These are phyloP conservation scores for Malurus melanocephalus DNA, from an alignment of 2,113 vertebrate species.

Conservation along the genomic window DNA sequence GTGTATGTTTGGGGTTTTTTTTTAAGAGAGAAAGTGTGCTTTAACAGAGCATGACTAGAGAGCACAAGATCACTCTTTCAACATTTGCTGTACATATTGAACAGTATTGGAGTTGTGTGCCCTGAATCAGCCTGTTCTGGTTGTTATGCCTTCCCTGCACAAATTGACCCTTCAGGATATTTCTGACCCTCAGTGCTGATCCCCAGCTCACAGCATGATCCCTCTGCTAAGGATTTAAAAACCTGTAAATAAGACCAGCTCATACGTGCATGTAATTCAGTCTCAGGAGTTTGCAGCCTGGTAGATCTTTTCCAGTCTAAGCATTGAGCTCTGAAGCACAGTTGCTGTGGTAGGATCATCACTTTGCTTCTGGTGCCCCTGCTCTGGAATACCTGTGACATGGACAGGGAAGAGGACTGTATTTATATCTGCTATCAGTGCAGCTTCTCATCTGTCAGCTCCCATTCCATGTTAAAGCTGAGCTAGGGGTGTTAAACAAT, in stretches of 20 bases:
- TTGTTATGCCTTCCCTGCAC: background rate
- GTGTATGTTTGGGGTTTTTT: rapidly evolving
- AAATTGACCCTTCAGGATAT: background rate
- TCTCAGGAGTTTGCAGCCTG: background rate
- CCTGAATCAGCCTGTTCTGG: background rate
- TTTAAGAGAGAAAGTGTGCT: background rate
- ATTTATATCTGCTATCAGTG: background rate
- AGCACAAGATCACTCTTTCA: background rate
- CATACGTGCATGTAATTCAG: background rate
- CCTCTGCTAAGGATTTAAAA: background rate
- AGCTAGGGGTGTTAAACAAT: background rate
- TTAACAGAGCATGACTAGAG: background rate
- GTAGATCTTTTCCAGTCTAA: background rate
- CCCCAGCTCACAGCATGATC: rapidly evolving
- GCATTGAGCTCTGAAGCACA: background rate
- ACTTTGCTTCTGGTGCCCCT: background rate
- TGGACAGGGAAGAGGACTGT: background rate
- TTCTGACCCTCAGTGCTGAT: background rate
- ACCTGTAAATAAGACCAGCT: background rate
- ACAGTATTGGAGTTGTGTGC: background rate
- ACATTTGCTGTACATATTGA: background rate
- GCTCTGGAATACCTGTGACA: background rate
- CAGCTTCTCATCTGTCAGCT: background rate
- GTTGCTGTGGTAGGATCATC: background rate
- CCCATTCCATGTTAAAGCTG: background rate